phyloP scores from a whole-genome alignment of 37 sponge, comb jelly and placozoan genomes.

The Chondrilla cf. caribensis region DNA sequence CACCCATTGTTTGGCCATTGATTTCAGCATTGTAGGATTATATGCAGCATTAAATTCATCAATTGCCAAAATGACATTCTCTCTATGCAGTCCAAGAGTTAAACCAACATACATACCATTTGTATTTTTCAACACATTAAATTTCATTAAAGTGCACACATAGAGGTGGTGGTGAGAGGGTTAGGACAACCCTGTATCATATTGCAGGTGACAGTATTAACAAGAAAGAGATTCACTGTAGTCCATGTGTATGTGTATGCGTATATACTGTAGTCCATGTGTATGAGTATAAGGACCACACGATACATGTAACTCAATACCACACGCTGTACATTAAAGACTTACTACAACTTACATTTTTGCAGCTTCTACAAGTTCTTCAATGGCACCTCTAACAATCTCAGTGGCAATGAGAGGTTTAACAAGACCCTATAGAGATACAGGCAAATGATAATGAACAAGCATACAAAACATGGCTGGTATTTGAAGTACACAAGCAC shows the following conservation, averaged over 20 bases:
- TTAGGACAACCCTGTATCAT: too few relatives aligned
- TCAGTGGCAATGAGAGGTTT: slow-evolving; percentile 64
- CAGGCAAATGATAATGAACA: not conserved
- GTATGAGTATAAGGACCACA: too few relatives aligned
- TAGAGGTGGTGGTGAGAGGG: too few relatives aligned
- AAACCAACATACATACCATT: too few relatives aligned
- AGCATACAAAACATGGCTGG: not conserved
- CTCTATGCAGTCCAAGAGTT: not conserved
- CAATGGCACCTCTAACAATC: slow-evolving; percentile 38
- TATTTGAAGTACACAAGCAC: not conserved
- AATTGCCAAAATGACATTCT: slow-evolving; percentile 48
- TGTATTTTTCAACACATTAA: too few relatives aligned
- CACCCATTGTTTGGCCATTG: slow-evolving; percentile 33
- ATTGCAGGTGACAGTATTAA: too few relatives aligned
- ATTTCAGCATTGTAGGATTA: slow-evolving; percentile 33
- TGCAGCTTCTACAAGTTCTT: slow-evolving; percentile 31
- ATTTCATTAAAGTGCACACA: too few relatives aligned
- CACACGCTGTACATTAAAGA: not conserved
- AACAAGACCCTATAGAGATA: slow-evolving; percentile 35
- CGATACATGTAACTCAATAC: too few relatives aligned
- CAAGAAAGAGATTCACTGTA: too few relatives aligned
- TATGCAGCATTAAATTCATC: slow-evolving; percentile 63
- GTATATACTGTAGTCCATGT: too few relatives aligned
- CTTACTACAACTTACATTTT: slow-evolving; percentile 17
- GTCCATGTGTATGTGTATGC: too few relatives aligned